Base-by-base conservation (phyloP, 2,797 vertebrate genomes). In the Percopsis omiscomaycus region DNA sequence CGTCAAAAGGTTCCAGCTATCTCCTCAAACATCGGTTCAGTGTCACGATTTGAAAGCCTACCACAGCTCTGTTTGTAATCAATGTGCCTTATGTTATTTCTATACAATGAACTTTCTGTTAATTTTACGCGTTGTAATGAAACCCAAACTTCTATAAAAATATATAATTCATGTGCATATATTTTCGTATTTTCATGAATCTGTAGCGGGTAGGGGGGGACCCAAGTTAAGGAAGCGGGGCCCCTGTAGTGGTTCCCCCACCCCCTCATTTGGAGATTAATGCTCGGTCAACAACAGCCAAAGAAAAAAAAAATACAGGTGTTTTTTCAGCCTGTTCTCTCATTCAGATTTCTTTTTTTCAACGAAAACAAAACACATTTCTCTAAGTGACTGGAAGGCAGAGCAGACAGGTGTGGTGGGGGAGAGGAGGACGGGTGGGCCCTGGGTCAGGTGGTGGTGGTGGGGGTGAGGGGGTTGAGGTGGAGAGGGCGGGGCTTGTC, bases 301-400 rank as follows among this genome's bases (percentile, higher is more conserved):
- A 73, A 80, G 68, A 71, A 57, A 74, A 70, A 69, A 75, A 72
- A 59, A 60, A 63, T 63, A 81, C 72, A 76, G 77, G 69, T 84
- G 84, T 87, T 74, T 86, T 77, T 75, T 83, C 82, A 86, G 78
- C 85, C 76, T 86, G 85, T 85, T 78, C 77, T 83, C 79, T 67
- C 44, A 54, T 88, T 88, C 72, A 57, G 73, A 73, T 81, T 77
- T 81, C 75, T 75, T 67, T 74, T 74, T 68, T 44, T 88, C 91
- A 82, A 71, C 70, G 9, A 15, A 5, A 32, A 30, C 29, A 68
- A 90, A 48, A 49, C 29, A 30, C 3, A 68, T 91, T 89, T 94
- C 93, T 93, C 92, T 92, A 93, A 93, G 93, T 93, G 94, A 94
- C 90, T 88, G 89, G 92, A 93, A 89, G 87, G 90, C 64, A 70